Conservation (phyloP, 92 coral and sea anemone species). For the Epizoanthus rinbou region DNA sequence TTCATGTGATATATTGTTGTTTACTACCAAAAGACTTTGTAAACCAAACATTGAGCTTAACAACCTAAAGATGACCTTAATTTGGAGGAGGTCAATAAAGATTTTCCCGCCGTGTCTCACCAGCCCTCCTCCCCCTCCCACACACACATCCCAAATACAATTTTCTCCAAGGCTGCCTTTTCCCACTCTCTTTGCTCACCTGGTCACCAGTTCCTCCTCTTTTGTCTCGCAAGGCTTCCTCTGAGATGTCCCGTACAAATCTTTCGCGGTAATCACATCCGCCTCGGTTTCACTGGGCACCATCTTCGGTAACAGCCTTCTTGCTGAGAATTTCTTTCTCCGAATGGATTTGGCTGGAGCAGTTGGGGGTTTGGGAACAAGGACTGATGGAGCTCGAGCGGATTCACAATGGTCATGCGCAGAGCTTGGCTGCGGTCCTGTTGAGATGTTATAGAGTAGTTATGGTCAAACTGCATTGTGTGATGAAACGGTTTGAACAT, state of each 20-base stretch:
- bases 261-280: not conserved
- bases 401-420: not conserved
- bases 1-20: too few species aligned
- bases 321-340: not conserved
- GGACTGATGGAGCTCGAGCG: not conserved
- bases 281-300: not conserved
- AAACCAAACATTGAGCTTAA: too few species aligned
- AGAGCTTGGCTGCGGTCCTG: not conserved
- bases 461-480: too few species aligned
- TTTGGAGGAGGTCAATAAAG: too few species aligned
- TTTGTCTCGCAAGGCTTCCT: not conserved
- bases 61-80: too few species aligned
- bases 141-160: not conserved
- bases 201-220: not conserved
- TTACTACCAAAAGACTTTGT: too few species aligned
- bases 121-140: too few species aligned
- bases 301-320: not conserved
- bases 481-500: too few species aligned
- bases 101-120: too few species aligned
- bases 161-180: not conserved
- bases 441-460: not conserved
- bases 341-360: not conserved
- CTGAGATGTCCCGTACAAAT: not conserved
- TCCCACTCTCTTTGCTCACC: not conserved
- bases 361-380: not conserved